Evolutionary conservation across 2,888 invertebrate species (phyloP).

Genomic region (Apotomis capreana): DNA sequence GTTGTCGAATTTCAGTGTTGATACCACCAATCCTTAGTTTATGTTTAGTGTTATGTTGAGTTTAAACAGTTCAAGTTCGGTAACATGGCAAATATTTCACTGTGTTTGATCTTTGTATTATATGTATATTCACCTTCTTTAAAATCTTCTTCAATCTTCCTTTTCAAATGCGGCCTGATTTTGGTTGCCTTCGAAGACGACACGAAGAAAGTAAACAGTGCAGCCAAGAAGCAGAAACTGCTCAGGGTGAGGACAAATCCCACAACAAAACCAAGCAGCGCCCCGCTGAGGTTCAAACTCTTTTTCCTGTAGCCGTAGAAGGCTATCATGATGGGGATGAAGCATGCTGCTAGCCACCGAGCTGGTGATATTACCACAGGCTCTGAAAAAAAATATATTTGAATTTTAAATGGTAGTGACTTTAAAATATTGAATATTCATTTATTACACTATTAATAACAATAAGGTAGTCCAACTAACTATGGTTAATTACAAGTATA

Average conservation of each 20-base stretch:
- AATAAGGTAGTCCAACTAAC: no score
- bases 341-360: slow-evolving; percentile 86
- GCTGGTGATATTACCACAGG: slow-evolving; percentile 84
- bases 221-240: slow-evolving; percentile 89
- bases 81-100: no score
- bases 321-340: slow-evolving; percentile 86
- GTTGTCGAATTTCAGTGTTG: no score
- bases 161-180: slow-evolving; percentile 86
- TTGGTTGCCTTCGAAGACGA: slow-evolving; percentile 92
- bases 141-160: slow-evolving; percentile 88
- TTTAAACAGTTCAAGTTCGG: no score
- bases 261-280: slow-evolving; percentile 86
- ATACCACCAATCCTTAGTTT: no score
- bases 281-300: slow-evolving; percentile 88
- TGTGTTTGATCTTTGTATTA: no score
- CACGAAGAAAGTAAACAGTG: slow-evolving; percentile 90
- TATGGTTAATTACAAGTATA: no score
- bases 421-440: no score
- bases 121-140: slow-evolving; percentile 79
- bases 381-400: slow-evolving; percentile 69
- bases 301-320: slow-evolving; percentile 87
- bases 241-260: slow-evolving; percentile 91
- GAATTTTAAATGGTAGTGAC: no score
- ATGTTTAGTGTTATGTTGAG: no score
- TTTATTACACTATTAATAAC: no score